These are phyloP conservation scores for Montipora sp. DNA, from an alignment of 64 coral and sea anemone genomes.

Conservation along the genomic window DNA sequence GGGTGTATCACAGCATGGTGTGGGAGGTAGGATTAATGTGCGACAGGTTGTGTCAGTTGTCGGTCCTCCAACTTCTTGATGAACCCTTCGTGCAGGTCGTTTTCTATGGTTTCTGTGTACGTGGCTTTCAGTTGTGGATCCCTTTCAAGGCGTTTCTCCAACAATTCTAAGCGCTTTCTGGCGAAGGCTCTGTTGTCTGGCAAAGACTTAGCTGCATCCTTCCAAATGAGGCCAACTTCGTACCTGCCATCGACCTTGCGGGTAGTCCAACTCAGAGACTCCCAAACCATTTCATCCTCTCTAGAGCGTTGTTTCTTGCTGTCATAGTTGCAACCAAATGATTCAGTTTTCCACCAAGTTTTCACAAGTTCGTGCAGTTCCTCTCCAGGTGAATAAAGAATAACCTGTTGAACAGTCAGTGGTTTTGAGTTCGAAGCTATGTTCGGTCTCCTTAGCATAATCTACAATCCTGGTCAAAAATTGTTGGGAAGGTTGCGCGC, in stretches of 20 bases:
- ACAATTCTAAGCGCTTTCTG: not conserved
- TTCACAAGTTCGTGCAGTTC: not conserved
- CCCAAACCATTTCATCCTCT: conserved; percentile 1
- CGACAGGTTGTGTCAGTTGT: not conserved
- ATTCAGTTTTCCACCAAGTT: conserved; percentile 3
- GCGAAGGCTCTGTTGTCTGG: not conserved
- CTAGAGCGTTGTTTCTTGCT: not conserved
- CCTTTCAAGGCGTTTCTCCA: not conserved
- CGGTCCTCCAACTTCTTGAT: not conserved
- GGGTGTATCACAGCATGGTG: not conserved
- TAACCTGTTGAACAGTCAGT: too few relatives aligned
- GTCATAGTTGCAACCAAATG: not conserved
- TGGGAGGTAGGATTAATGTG: not conserved
- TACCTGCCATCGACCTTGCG: conserved; percentile 7
- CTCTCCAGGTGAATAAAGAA: not conserved
- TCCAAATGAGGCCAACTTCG: conserved; percentile 12
- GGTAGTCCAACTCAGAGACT: not conserved
- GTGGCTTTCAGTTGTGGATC: not conserved
- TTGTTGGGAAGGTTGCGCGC: too few relatives aligned
- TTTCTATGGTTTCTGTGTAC: conserved; percentile 11
- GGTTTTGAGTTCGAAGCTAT: too few relatives aligned
- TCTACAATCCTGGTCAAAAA: too few relatives aligned
- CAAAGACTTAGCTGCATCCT: not conserved
- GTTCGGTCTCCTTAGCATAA: too few relatives aligned
- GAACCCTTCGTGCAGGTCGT: not conserved